phyloP scores from a whole-genome alignment of 2,888 invertebrate species.

The Athalia rosae region DNA sequence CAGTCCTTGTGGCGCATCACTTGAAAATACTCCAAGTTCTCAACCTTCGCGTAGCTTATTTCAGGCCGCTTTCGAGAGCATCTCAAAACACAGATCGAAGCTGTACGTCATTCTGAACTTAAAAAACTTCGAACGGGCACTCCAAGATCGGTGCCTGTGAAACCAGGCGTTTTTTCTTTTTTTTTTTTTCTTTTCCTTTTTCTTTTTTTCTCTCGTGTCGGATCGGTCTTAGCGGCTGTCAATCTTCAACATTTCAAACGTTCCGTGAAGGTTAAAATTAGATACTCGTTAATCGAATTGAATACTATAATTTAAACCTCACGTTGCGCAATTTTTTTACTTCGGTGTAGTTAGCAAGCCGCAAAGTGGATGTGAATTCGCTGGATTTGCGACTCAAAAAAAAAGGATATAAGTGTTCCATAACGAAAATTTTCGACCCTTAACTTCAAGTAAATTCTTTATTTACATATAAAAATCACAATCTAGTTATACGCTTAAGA shows the following conservation, averaged over 20 bases:
- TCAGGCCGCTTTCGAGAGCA: constrained; percentile 2
- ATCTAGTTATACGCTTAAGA: constrained; percentile 1
- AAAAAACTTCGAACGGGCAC: background rate
- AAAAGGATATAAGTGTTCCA: background rate
- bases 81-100: constrained; percentile 5
- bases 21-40: background rate
- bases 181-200: too few species aligned
- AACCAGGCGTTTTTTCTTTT: background rate
- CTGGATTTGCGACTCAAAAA: background rate
- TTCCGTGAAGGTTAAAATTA: too few species aligned
- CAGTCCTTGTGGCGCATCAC: constrained; percentile 13
- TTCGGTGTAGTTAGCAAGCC: background rate
- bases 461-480: constrained; percentile 44
- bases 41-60: constrained; percentile 3
- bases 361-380: background rate
- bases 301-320: background rate
- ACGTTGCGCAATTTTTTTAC: background rate
- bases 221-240: background rate
- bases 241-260: background rate
- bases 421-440: background rate
- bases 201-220: too few species aligned
- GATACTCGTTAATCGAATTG: background rate
- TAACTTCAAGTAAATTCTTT: constrained; percentile 32
- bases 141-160: background rate
- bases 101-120: background rate